These are phyloP conservation scores for Eclectus roratus DNA, from an alignment of 2,113 vertebrate species.

Conservation along the genomic window DNA sequence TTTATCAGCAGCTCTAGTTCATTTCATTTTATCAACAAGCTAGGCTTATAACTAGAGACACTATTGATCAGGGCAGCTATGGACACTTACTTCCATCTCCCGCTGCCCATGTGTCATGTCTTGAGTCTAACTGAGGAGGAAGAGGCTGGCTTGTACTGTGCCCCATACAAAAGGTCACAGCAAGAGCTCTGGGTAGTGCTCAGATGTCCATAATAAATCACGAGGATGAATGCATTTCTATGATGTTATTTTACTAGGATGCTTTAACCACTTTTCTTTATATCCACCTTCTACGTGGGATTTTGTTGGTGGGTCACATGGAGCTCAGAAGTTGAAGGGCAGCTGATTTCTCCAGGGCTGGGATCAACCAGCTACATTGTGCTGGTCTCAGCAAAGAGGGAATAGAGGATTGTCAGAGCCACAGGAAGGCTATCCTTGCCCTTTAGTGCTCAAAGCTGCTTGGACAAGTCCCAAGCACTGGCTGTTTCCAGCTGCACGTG, in stretches of 20 bases:
- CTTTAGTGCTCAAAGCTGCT: conserved; percentile 46
- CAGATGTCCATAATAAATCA: not conserved
- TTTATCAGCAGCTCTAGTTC: not conserved
- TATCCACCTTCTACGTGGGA: not conserved
- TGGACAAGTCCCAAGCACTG: conserved; percentile 58
- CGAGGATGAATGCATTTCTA: not conserved
- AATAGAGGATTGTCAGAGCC: not conserved
- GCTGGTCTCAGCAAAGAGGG: conserved; percentile 33
- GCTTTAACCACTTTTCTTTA: not conserved
- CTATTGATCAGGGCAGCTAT: not conserved
- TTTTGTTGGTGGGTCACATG: not conserved
- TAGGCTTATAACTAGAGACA: not conserved
- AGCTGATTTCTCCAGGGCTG: conserved; percentile 28
- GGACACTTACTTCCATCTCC: not conserved
- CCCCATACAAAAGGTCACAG: not conserved
- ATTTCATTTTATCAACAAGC: not conserved
- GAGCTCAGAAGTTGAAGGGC: not conserved
- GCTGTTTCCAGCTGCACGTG: conserved; percentile 42
- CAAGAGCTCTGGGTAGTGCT: not conserved
- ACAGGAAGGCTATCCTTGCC: conserved; percentile 21
- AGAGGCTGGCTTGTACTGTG: not conserved
- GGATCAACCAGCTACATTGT: not conserved
- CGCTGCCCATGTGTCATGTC: not conserved
- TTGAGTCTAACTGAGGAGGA: not conserved
- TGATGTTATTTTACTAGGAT: not conserved